Conservation (phyloP, 2,888 invertebrate species). For the Sminthurides aquaticus region DNA sequence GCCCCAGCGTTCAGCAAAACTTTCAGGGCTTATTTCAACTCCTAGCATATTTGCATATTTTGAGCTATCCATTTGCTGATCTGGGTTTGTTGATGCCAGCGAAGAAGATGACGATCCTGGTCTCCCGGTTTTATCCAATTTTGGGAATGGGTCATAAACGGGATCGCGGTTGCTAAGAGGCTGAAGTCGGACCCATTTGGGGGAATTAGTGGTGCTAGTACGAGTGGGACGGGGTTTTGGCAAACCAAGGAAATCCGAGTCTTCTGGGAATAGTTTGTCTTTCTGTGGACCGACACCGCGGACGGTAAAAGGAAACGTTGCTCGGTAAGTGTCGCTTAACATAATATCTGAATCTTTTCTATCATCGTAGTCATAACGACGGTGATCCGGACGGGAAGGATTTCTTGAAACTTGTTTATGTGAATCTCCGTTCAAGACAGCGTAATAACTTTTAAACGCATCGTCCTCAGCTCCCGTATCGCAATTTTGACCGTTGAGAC, state of each 20-base stretch:
- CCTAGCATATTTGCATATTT: slow-evolving; percentile 35
- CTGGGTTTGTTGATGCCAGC: no score
- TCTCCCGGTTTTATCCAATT: slow-evolving; percentile 1
- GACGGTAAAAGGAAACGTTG: slow-evolving; percentile 15
- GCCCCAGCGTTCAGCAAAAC: slow-evolving; percentile 41
- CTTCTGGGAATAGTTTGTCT: slow-evolving; percentile 6
- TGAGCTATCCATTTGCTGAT: slow-evolving; percentile 13
- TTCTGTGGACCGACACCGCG: slow-evolving; percentile 12
- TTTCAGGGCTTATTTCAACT: slow-evolving; percentile 38
- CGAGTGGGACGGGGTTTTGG: slow-evolving; percentile 11
- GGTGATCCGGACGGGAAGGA: not conserved
- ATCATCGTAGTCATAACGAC: slow-evolving; percentile 4
- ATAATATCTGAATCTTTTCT: slow-evolving; percentile 1
- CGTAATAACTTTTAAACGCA: slow-evolving; percentile 32
- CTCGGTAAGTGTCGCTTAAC: slow-evolving; percentile 3
- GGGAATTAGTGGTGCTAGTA: slow-evolving; percentile 19
- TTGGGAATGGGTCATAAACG: slow-evolving; percentile 34
- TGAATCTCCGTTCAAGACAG: slow-evolving; percentile 24
- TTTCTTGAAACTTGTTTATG: not conserved
- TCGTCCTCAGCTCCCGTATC: slow-evolving; percentile 23
- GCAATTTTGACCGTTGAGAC: slow-evolving; percentile 15
- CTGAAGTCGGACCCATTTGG: slow-evolving; percentile 39
- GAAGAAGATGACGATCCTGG: not conserved
- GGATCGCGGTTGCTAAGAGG: slow-evolving; percentile 24
- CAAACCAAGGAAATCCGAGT: not conserved